phyloP scores from a whole-genome alignment of 2,797 vertebrate species.

The Euthynnus affinis region DNA sequence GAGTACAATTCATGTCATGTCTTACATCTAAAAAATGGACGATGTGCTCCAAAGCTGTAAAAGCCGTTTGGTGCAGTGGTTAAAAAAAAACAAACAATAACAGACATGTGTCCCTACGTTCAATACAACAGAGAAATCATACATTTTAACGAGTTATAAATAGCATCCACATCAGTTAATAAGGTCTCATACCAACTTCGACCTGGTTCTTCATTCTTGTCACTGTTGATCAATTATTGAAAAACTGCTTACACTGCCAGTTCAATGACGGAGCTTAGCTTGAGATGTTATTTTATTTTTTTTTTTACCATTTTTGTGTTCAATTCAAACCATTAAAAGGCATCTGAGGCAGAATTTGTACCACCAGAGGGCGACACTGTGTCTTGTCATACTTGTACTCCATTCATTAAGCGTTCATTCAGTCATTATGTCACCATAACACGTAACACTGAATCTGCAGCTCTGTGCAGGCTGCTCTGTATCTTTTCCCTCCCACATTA shows the following conservation, averaged over 20 bases:
- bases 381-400: not conserved
- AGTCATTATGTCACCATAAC: not conserved
- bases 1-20: slow-evolving; percentile 76
- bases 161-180: no score
- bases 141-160: no score
- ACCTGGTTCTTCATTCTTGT: not conserved
- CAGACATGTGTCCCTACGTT: not conserved
- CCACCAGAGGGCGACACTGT: not conserved
- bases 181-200: no score
- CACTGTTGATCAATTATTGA: no score
- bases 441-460: not conserved
- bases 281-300: not conserved
- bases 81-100: not conserved
- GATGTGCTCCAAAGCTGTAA: not conserved
- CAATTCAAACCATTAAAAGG: not conserved
- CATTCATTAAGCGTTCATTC: not conserved
- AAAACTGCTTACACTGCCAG: no score
- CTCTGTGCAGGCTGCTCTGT: not conserved
- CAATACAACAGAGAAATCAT: not conserved
- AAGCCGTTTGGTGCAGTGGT: not conserved
- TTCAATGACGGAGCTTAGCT: not conserved
- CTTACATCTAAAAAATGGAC: not conserved
- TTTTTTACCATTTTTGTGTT: no score
- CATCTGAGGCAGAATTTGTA: not conserved
- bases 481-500: no score